Base-by-base conservation (phyloP, 2,113 vertebrate genomes). In the Odontophorus gujanensis region DNA sequence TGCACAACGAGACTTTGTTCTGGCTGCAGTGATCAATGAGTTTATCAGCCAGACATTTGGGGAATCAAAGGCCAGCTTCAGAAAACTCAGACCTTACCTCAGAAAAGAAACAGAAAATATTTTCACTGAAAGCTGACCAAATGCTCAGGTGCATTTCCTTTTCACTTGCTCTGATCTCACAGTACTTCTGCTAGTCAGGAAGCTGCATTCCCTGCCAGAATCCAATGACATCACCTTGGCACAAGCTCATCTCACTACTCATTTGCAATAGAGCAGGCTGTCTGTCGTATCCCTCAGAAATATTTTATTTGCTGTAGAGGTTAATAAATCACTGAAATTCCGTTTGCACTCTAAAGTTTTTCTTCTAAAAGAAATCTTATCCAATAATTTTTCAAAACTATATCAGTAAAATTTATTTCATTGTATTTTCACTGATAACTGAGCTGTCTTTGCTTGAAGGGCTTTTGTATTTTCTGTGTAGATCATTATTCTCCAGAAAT, bases 51-150 rank as follows among this genome's bases (percentile, higher is more conserved):
- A 92, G 78, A 81, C 75, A 53, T 87, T 93, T 81, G 25, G 73
- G 40, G 26, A 90, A 84, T 81, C 86, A 90, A 75, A 88, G 13
- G 18, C 51, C 71, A 74, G 50, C 30, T 92, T 95, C 48, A 81
- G 65, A 36, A 91, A 72, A 85, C 8, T 78, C 53, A 77, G 43
- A 32, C 26, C 38, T 73, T 87, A 80, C 43, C 42, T 81, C 40
- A 47, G 79, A 67, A 87, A 88, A 84, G 26, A 91, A 89, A 63
- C 13, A 74, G 82, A 85, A 90, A 62, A 42, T 79, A n/a, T 88
- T 93, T 96, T 94, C 32, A 66, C 20, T 81, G 65, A 92, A 92
- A 94, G 67, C 14, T 93, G 18, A 51, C 32, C 10, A 38, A 36
- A 59, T 7, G 24, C 40, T 42, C 55, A 51, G 58, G 34, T 88